Conservation (phyloP, 2,113 vertebrate genomes). For the Xiphorhynchus elegans region DNA sequence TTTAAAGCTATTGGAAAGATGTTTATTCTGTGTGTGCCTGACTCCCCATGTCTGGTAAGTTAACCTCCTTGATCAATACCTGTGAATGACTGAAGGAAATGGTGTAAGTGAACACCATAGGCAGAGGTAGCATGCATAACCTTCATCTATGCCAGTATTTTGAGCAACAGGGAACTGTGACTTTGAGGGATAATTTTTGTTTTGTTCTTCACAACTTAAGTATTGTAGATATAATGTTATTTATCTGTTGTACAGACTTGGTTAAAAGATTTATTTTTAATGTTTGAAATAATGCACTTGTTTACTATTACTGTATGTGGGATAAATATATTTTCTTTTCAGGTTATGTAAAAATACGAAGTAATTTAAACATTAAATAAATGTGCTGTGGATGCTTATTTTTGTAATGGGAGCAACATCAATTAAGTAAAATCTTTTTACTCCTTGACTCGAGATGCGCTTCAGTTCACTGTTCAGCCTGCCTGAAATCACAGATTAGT, state of each 20-base stretch:
- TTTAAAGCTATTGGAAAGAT: neutral
- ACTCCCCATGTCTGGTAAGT: conserved; percentile 39
- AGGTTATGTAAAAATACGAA: conserved; percentile 57
- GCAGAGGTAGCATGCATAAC: neutral
- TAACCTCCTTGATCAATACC: neutral
- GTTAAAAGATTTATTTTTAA: conserved; percentile 73
- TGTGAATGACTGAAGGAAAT: neutral
- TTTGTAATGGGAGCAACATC: conserved; percentile 74
- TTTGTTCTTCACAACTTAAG: conserved; percentile 60
- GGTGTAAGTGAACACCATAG: neutral
- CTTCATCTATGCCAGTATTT: conserved; percentile 27
- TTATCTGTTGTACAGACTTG: conserved; percentile 74
- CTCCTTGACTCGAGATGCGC: neutral
- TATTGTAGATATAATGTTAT: conserved; percentile 70
- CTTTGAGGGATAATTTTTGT: neutral
- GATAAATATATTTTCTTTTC: conserved; percentile 72
- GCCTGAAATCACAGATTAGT: neutral
- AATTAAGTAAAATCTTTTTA: conserved; percentile 29
- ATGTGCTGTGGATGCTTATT: conserved; percentile 78
- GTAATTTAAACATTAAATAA: conserved; percentile 75
- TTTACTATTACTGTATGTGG: conserved; percentile 63
- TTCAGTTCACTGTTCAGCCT: neutral
- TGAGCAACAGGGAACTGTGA: conserved; percentile 32
- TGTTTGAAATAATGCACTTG: conserved; percentile 73
- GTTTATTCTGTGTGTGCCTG: neutral